These are phyloP conservation scores for Griposia aprilina DNA, from an alignment of 2,888 invertebrate genomes.

Conservation along the genomic window DNA sequence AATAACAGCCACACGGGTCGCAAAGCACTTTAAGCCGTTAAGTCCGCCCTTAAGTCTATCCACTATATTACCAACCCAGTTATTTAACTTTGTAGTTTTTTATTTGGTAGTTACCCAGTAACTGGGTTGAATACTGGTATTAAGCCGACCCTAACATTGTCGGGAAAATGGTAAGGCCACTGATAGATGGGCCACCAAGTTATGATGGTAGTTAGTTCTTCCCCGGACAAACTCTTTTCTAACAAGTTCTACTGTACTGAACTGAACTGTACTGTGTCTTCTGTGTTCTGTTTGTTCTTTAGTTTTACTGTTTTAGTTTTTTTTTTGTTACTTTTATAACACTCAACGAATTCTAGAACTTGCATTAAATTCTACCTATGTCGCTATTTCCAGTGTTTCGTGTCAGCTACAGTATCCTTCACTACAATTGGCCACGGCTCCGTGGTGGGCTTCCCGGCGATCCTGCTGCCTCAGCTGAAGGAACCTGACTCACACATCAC, in stretches of 20 bases:
- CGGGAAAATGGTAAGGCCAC: background rate
- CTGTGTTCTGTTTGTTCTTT: too few relatives aligned
- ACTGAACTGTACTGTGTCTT: too few relatives aligned
- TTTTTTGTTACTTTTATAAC: background rate
- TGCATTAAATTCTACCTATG: background rate
- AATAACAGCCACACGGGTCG: background rate
- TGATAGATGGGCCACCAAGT: background rate
- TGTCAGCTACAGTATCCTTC: conserved; percentile 76
- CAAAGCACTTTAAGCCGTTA: background rate
- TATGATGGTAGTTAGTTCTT: background rate
- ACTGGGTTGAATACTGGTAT: background rate
- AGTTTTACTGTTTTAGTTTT: too few relatives aligned
- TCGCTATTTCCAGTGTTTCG: conserved; percentile 76
- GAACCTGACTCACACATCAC: conserved; percentile 71
- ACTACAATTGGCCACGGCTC: conserved; percentile 78
- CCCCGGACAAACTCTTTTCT: background rate
- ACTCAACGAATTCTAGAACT: background rate
- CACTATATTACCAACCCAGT: background rate
- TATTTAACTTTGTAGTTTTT: background rate
- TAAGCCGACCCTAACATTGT: background rate
- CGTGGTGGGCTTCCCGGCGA: conserved; percentile 88
- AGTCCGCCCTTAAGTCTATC: too few relatives aligned
- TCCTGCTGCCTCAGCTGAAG: conserved; percentile 90
- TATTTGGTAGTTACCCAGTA: background rate
- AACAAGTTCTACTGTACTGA: background rate